Evolutionary conservation across 92 coral and sea anemone genomes (phyloP).

Genomic region (Phymanthus crucifer): DNA sequence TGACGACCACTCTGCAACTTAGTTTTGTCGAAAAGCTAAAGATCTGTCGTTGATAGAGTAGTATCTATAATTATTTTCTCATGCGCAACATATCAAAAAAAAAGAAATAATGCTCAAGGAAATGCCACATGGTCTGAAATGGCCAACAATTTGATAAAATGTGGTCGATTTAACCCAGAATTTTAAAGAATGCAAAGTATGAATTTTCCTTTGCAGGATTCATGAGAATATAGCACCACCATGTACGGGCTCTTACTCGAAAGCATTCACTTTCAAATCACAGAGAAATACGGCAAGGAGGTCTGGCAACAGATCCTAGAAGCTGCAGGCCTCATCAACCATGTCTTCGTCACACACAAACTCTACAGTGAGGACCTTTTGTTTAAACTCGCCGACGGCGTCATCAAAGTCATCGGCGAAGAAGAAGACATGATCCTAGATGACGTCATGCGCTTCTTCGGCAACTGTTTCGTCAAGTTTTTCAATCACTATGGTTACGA

Average conservation of each 20-base stretch:
- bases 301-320: slow-evolving; percentile 62
- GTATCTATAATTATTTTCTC: too few species aligned
- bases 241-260: slow-evolving; percentile 85
- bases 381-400: slow-evolving; percentile 67
- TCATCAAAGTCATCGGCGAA: slow-evolving; percentile 48
- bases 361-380: slow-evolving; percentile 68
- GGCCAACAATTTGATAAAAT: too few species aligned
- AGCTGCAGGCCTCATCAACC: slow-evolving; percentile 50
- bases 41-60: too few species aligned
- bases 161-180: too few species aligned
- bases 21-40: too few species aligned
- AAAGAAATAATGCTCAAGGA: too few species aligned
- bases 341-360: slow-evolving; percentile 65
- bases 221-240: neutral
- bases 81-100: too few species aligned
- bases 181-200: too few species aligned
- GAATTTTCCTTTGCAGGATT: neutral
- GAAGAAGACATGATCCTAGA: slow-evolving; percentile 60
- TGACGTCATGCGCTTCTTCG: slow-evolving; percentile 79
- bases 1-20: too few species aligned
- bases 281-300: slow-evolving; percentile 67
- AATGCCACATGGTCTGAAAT: neutral
- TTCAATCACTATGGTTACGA: slow-evolving; percentile 84
- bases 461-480: slow-evolving; percentile 77
- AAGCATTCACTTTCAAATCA: slow-evolving; percentile 52